Conservation (phyloP, 2,113 vertebrate species). For the Chlamydotis undulata region DNA sequence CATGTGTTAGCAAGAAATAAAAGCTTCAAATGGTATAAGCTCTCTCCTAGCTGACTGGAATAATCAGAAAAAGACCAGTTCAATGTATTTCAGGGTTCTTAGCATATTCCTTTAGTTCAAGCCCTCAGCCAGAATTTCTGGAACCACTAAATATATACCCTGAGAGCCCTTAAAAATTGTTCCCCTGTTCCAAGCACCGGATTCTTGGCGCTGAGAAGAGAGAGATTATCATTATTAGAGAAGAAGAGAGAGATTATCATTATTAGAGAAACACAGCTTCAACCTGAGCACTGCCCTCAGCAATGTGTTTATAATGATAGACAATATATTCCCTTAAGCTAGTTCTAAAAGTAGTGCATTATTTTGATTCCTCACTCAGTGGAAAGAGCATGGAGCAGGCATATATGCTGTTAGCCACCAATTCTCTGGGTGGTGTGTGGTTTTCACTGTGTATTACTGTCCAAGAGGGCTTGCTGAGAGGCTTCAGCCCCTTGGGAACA, state of each 20-base stretch:
- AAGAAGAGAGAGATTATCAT: background rate
- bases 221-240: background rate
- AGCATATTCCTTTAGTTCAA: background rate
- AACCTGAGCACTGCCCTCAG: background rate
- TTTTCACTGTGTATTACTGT: background rate
- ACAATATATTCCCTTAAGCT: background rate
- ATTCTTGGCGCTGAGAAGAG: background rate
- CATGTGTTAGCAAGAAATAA: constrained; percentile 28
- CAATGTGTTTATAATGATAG: background rate
- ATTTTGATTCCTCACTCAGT: background rate
- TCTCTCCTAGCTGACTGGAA: background rate
- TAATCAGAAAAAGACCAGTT: background rate
- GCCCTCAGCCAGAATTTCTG: background rate
- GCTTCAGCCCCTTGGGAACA: background rate
- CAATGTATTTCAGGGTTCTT: background rate
- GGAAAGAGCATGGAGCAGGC: background rate
- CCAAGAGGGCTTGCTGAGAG: background rate
- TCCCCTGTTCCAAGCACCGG: background rate
- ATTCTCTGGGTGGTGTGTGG: background rate
- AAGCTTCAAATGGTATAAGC: background rate
- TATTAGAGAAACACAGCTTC: background rate
- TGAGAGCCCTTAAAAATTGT: background rate
- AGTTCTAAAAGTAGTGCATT: background rate
- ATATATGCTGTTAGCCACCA: background rate
- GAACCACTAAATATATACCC: background rate